Percentiles rank a stretch among this genome's conserved stretches.
Conservation (phyloP, 2,113 vertebrate species). For the Phyllopteryx taeniolatus region DNA sequence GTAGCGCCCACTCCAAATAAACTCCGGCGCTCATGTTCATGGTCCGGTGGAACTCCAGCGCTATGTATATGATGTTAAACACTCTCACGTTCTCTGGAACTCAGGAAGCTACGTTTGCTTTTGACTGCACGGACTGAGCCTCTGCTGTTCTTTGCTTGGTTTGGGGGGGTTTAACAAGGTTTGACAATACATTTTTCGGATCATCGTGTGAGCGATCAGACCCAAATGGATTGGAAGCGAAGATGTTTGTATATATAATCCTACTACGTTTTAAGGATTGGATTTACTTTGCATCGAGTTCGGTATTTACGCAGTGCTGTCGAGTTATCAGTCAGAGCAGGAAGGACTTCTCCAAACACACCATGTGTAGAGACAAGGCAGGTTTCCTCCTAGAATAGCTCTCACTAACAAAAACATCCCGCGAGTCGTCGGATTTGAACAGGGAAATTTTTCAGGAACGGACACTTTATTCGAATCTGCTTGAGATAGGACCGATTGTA, state of each 20-base stretch:
- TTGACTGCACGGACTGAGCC: not conserved
- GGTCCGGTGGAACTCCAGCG: not conserved
- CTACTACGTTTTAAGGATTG: not conserved
- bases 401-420: conserved; percentile 51
- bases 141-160: not conserved
- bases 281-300: not conserved
- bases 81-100: not conserved
- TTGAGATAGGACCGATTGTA: conserved; percentile 26
- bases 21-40: not conserved
- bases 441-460: conserved; percentile 27
- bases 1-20: not conserved
- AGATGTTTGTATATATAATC: not conserved
- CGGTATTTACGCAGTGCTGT: conserved; percentile 42
- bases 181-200: not conserved
- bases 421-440: conserved; percentile 26
- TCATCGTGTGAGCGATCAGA: not conserved
- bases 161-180: not conserved
- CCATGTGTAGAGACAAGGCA: conserved; percentile 31
- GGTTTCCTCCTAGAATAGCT: conserved; percentile 56
- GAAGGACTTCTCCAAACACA: conserved; percentile 54
- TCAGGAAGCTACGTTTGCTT: not conserved
- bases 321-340: conserved; percentile 59
- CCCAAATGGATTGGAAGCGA: not conserved
- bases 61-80: not conserved
- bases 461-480: conserved; percentile 23